These are phyloP conservation scores for Dufourea novaeangliae DNA, from an alignment of 1,140 invertebrate species.

Conservation along the genomic window DNA sequence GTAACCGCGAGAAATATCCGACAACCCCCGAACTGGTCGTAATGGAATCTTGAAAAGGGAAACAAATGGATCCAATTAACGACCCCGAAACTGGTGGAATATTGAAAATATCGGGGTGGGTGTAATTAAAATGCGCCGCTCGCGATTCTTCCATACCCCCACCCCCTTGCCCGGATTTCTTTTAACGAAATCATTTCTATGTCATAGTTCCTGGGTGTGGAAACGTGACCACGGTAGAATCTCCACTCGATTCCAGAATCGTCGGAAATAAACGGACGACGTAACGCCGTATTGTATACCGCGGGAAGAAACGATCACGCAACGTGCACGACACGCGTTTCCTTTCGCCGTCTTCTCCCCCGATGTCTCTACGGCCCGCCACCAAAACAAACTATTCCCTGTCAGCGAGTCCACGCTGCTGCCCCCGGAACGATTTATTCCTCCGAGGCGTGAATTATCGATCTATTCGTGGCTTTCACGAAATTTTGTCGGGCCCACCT, in stretches of 20 bases:
- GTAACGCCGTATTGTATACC: neutral
- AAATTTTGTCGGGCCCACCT: slow-evolving; percentile 2
- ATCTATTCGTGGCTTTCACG: slow-evolving; percentile 25
- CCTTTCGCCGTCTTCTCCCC: slow-evolving; percentile 15
- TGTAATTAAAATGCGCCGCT: slow-evolving; percentile 40
- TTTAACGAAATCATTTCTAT: slow-evolving; percentile 27
- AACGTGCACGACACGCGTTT: slow-evolving; percentile 1
- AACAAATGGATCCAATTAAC: slow-evolving; percentile 52
- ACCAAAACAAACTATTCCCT: slow-evolving; percentile 49
- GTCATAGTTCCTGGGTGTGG: neutral
- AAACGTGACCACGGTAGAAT: neutral
- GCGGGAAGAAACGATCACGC: neutral
- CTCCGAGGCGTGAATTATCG: slow-evolving; percentile 14
- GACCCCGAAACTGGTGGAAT: slow-evolving; percentile 24
- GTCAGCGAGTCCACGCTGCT: slow-evolving; percentile 35
- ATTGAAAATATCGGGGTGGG: slow-evolving; percentile 39
- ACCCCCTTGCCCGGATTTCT: neutral
- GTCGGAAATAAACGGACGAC: slow-evolving; percentile 1
- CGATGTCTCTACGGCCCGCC: neutral
- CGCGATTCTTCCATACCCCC: neutral
- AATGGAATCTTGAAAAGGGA: slow-evolving; percentile 47
- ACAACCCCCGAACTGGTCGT: slow-evolving; percentile 17
- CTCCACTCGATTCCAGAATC: neutral
- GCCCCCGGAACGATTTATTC: slow-evolving; percentile 30
- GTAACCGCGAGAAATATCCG: slow-evolving; percentile 44